phyloP scores from a whole-genome alignment of 1,140 invertebrate genomes.

The Solenopsis fugax region DNA sequence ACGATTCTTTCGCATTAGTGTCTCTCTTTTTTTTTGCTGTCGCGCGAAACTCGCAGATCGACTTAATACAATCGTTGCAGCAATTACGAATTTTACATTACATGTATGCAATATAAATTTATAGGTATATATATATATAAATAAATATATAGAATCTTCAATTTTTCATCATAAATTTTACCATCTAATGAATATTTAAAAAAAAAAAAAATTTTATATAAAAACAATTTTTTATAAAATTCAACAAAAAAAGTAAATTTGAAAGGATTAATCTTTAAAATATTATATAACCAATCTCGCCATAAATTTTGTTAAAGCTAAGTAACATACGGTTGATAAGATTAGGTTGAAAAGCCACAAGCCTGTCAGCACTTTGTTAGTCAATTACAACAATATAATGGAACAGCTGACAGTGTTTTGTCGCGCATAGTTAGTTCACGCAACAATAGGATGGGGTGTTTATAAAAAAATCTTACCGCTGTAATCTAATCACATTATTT shows the following conservation, averaged over 20 bases:
- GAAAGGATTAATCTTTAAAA: not conserved
- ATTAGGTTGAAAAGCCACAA: not conserved
- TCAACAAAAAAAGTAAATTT: not conserved
- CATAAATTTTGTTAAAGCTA: not conserved
- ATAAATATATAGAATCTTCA: not conserved
- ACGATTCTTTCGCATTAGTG: too few species aligned
- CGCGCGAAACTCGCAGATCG: too few species aligned
- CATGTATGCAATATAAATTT: too few species aligned
- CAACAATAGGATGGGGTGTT: not conserved
- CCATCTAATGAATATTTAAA: not conserved
- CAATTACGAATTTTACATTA: too few species aligned
- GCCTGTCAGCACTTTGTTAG: not conserved
- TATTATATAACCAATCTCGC: not conserved
- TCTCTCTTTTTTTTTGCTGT: too few species aligned
- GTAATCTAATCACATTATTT: conserved; percentile 18
- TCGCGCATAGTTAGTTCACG: not conserved
- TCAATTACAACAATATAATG: conserved; percentile 11
- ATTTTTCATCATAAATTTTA: not conserved
- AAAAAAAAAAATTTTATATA: not conserved
- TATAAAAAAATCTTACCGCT: not conserved
- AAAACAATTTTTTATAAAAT: not conserved
- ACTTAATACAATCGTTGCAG: too few species aligned
- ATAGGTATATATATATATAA: too few species aligned
- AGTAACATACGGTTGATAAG: conserved; percentile 18
- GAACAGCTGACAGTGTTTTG: conserved; percentile 12